A percentile compares a stretch with the other conserved stretches of the same genome.
phyloP scores from a whole-genome alignment of 2,113 vertebrate species.

The Potamarius usumacintae region DNA sequence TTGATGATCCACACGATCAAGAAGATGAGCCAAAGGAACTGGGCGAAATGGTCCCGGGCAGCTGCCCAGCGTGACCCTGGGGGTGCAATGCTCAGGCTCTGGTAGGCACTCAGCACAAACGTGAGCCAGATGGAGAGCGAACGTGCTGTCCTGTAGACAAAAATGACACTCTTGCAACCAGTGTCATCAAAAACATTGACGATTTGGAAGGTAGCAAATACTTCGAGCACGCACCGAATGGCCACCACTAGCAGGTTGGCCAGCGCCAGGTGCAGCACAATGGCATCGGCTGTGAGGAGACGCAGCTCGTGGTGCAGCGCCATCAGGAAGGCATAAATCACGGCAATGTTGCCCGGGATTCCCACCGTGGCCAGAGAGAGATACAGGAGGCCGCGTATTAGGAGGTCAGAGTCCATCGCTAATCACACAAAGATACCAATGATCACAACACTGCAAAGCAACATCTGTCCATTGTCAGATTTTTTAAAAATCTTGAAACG shows the following conservation, averaged over 20 bases:
- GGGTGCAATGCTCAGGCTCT: conserved; percentile 71
- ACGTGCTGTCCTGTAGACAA: conserved; percentile 68
- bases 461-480: neutral
- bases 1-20: conserved; percentile 70
- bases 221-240: conserved; percentile 70
- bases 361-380: conserved; percentile 67
- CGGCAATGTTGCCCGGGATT: conserved; percentile 67
- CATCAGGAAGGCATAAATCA: conserved; percentile 69
- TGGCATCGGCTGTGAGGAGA: conserved; percentile 70
- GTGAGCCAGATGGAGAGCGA: conserved; percentile 78
- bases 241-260: conserved; percentile 71
- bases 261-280: conserved; percentile 69
- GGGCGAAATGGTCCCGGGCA: conserved; percentile 46
- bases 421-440: no score
- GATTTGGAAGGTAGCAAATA: conserved; percentile 66
- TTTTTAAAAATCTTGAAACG: neutral
- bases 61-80: conserved; percentile 67
- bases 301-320: conserved; percentile 57
- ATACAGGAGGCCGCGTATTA: conserved; percentile 67
- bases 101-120: conserved; percentile 71
- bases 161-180: conserved; percentile 72
- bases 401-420: conserved; percentile 54
- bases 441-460: neutral
- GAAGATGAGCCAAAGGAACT: conserved; percentile 62
- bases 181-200: conserved; percentile 62